A percentile compares a stretch with the other conserved stretches of the same genome.
These are phyloP conservation scores for Lophotriccus pileatus DNA, from an alignment of 2,797 vertebrate genomes.

Conservation along the genomic window DNA sequence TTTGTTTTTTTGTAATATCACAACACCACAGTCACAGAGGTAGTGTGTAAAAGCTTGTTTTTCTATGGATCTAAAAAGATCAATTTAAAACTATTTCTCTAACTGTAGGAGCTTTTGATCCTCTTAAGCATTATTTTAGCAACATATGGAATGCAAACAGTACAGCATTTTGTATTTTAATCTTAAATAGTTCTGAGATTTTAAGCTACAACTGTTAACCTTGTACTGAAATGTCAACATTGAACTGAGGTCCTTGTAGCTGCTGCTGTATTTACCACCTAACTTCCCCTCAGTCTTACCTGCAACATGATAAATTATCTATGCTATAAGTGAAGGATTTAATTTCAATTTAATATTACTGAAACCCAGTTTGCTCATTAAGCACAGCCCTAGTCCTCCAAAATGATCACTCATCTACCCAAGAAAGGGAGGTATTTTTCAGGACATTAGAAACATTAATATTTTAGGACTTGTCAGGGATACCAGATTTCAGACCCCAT, in stretches of 20 bases:
- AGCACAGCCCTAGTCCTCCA: neutral
- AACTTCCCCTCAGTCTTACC: neutral
- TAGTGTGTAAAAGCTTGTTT: neutral
- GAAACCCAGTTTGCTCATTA: neutral
- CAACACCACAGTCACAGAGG: neutral
- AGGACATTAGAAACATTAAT: neutral
- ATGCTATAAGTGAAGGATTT: neutral
- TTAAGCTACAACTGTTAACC: neutral
- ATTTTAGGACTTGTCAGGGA: neutral
- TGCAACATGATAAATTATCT: neutral
- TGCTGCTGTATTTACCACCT: neutral
- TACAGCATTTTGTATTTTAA: neutral
- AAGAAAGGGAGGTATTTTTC: neutral
- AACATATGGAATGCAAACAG: neutral
- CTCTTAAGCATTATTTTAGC: neutral
- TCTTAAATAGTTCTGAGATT: neutral
- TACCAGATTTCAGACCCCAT: neutral
- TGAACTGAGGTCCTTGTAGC: neutral
- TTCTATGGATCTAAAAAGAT: neutral
- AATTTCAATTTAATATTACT: neutral
- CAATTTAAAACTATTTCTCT: neutral
- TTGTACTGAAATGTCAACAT: neutral
- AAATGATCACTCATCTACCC: neutral
- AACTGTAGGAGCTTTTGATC: neutral
- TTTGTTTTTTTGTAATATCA: neutral